Conservation (phyloP, 2,113 vertebrate species). For the Crotophaga sulcirostris region DNA sequence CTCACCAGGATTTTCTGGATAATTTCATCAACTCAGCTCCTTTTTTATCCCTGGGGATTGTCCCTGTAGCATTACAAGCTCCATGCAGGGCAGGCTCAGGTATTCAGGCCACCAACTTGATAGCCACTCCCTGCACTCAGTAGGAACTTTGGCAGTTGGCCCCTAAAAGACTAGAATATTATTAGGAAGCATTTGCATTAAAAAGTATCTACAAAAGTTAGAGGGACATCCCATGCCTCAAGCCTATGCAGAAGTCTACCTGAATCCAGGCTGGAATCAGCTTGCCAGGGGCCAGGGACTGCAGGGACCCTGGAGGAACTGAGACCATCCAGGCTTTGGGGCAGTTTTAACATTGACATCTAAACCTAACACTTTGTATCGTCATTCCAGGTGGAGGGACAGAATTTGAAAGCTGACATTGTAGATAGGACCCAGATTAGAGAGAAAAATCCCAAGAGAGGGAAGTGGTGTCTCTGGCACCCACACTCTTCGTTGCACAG, state of each 20-base stretch:
- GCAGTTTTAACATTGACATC: background rate
- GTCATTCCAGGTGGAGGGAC: background rate
- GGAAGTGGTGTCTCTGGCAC: rapidly evolving
- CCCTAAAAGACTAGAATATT: background rate
- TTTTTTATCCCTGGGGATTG: background rate
- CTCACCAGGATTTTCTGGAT: background rate
- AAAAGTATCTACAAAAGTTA: background rate
- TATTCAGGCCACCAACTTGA: background rate
- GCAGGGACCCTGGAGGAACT: rapidly evolving
- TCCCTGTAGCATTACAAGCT: rapidly evolving
- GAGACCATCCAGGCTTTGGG: background rate
- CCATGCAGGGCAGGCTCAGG: background rate
- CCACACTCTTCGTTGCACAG: background rate
- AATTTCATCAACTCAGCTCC: background rate
- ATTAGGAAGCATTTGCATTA: background rate
- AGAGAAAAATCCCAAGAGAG: background rate
- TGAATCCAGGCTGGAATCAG: background rate
- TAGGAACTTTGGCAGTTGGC: background rate
- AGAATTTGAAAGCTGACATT: background rate
- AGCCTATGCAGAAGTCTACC: background rate
- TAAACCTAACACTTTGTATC: rapidly evolving
- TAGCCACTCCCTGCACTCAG: background rate
- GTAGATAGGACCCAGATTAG: background rate
- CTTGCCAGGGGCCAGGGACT: background rate
- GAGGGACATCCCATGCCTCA: background rate